phyloP scores from a whole-genome alignment of 2,797 vertebrate species.

The Cottoperca gobio region DNA sequence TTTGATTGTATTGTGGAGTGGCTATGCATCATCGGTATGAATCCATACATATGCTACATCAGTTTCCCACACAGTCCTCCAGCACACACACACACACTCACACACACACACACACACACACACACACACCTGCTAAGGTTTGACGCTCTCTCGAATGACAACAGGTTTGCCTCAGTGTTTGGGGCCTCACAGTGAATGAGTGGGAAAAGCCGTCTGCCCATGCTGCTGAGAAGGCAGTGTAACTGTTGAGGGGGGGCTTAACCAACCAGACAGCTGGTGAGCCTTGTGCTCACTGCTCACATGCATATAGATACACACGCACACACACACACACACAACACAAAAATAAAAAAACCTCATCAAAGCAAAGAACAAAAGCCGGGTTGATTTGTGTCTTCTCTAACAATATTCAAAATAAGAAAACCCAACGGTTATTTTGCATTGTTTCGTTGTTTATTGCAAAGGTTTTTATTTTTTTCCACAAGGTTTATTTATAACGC shows the following conservation, averaged over 20 bases:
- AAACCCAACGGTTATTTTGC: slow-evolving; percentile 60
- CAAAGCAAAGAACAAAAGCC: slow-evolving; percentile 55
- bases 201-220: slow-evolving; percentile 60
- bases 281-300: slow-evolving; percentile 70
- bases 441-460: slow-evolving; percentile 74
- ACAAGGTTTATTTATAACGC: slow-evolving; percentile 81
- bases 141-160: slow-evolving; percentile 76
- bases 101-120: slow-evolving; percentile 29
- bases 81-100: slow-evolving; percentile 10
- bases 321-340: slow-evolving; percentile 23
- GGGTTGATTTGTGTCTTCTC: slow-evolving; percentile 48
- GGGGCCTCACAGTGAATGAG: slow-evolving; percentile 66
- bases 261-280: slow-evolving; percentile 75
- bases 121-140: slow-evolving; percentile 65
- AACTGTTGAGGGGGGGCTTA: slow-evolving; percentile 68
- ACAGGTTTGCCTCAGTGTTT: slow-evolving; percentile 70
- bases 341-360: slow-evolving; percentile 43
- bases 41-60: slow-evolving; percentile 45
- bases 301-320: slow-evolving; percentile 31
- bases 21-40: slow-evolving; percentile 24
- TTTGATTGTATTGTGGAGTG: slow-evolving; percentile 35
- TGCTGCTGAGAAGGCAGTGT: slow-evolving; percentile 62
- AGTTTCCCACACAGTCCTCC: slow-evolving; percentile 21
- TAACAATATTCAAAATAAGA: slow-evolving; percentile 47
- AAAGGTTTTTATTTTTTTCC: slow-evolving; percentile 40